Evolutionary conservation across 1,140 invertebrate genomes (phyloP).

Genomic region (Zaprionus ghesquierei): DNA sequence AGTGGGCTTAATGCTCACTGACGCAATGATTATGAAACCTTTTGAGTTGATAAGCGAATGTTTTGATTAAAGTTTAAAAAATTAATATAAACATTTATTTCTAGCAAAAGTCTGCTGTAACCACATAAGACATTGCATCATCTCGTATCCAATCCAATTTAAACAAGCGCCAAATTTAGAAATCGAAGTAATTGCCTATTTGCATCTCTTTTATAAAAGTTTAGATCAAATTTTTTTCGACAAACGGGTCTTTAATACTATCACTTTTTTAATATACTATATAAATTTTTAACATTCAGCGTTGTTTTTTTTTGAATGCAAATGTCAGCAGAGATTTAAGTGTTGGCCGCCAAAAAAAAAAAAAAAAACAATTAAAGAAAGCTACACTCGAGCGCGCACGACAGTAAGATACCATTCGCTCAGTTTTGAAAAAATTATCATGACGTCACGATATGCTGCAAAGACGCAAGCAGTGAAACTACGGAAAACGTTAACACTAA

Average conservation of each 20-base stretch:
- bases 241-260: not conserved
- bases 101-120: not conserved
- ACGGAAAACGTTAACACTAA: too few species aligned
- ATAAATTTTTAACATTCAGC: not conserved
- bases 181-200: not conserved
- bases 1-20: too few species aligned
- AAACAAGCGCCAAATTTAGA: not conserved
- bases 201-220: not conserved
- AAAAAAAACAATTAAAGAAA: too few species aligned
- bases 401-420: too few species aligned
- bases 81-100: not conserved
- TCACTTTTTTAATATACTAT: not conserved
- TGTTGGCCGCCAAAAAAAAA: not conserved
- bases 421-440: too few species aligned
- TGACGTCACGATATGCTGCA: too few species aligned
- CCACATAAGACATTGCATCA: not conserved
- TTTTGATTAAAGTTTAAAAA: not conserved
- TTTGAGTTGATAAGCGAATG: too few species aligned
- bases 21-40: not conserved
- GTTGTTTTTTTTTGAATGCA: not conserved
- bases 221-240: not conserved
- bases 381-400: too few species aligned
- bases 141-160: not conserved
- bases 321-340: not conserved
- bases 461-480: too few species aligned